Evolutionary conservation across 2,888 invertebrate genomes (phyloP), one percentile per base, ranked within the genome.

Genomic region (Ceratothoa steindachneri): DNA sequence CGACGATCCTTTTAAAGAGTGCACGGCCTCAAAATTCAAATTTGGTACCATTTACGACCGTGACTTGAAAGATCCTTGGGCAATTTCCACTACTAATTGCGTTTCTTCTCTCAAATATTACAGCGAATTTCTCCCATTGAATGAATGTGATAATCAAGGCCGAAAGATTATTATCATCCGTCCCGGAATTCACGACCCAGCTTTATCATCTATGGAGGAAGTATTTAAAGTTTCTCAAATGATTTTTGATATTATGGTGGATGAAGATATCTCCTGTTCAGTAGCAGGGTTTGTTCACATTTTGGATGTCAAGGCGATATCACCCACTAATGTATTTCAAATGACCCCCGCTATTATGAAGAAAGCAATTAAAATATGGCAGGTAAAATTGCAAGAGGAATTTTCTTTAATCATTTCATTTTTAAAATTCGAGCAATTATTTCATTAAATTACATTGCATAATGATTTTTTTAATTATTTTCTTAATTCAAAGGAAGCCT

Each of bases 331-430:
- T 79, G 82, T 88, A 24, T 85, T 87, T 55, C 88, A 88, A 81
- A 86, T 88, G 84, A 87, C 88, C 0, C 89, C 89, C 0, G 83
- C 86, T 0, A 80, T 88, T 27, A 87, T 88, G 5, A 89, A 88
- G 81, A 90, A 89, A 81, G 84, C 86, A 41, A 85, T 87, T n/a
- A 84, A 85, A 0, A 85, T 85, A 51, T 82, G 82, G 74, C 82
- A 84, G 82, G 84, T 83, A n/a, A n/a, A n/a, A n/a, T n/a, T n/a
- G n/a, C n/a, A n/a, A n/a, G n/a, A n/a, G n/a, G n/a, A n/a, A n/a
- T n/a, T n/a, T n/a, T n/a, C n/a, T n/a, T n/a, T n/a, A n/a, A n/a
- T n/a, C n/a, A n/a, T n/a, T n/a, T n/a, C n/a, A n/a, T n/a, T n/a
- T n/a, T n/a, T n/a, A n/a, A n/a, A n/a, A n/a, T n/a, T n/a, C n/a